Evolutionary conservation across 2,797 vertebrate genomes (phyloP), one percentile per base, ranked within the genome.

Genomic region (Paguma larvata): DNA sequence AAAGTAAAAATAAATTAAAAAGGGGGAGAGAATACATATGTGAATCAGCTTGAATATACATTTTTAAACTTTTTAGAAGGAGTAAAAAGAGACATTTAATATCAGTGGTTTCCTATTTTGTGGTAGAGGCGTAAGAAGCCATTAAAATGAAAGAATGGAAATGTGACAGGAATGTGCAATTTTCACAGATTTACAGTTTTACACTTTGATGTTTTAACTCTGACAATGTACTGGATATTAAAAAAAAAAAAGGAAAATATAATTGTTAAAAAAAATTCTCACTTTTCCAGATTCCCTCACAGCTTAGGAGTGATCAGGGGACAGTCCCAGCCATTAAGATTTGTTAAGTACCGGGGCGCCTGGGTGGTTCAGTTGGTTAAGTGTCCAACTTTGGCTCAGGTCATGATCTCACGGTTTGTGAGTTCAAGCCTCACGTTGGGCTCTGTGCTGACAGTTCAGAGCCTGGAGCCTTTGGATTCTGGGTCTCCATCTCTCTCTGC

Each of bases 61-160:
- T 72, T 91, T 77, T 10, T 4, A 3, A 62, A 82, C 32, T 51
- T 15, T 82, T 41, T 68, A 82, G n/a, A 77, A 89, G 30, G 19
- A 87, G 80, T 38, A 84, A 86, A 32, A 85, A 89, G 44, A 95
- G 84, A 86, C 30, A 38, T 38, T 38, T 65, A 89, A 51, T 27
- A 78, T 12, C 63, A 85, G 30, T 78, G 44, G 25, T 38, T 83
- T 75, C 62, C 15, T 77, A 32, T 68, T 89, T 89, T 72, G 25
- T 27, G 15, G 25, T 46, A 75, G 3, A 44, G 38, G 34, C 46
- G 11, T 13, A 9, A 1, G 14, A 27, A 23, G 21, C 5, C 5
- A 73, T 18, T 53, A 70, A 67, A 23, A 13, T 62, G 32, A 48
- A 77, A 63, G 13, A 85, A 91, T 3, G 27, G 30, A 48, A 41